phyloP scores from a whole-genome alignment of 2,888 invertebrate genomes.

The Pyrochroa serraticornis region DNA sequence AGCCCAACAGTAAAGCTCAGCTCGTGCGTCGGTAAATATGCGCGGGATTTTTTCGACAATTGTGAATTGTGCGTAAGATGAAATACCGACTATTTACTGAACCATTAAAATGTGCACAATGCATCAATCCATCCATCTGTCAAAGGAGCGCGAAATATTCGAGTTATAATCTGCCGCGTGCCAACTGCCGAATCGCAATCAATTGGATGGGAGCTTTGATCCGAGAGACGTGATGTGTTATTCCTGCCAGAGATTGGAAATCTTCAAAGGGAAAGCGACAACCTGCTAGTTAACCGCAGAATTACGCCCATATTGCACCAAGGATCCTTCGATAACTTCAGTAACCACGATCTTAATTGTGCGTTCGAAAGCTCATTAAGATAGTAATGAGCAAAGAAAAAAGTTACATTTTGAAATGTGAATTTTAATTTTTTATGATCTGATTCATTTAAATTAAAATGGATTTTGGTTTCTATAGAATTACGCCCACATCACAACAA shows the following conservation, averaged over 20 bases:
- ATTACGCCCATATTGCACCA: too few species aligned
- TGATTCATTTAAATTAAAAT: too few species aligned
- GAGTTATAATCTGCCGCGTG: constrained; percentile 32
- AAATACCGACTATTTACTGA: constrained; percentile 30
- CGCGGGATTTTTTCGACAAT: constrained; percentile 8
- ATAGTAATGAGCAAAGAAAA: too few species aligned
- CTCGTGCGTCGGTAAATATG: not conserved
- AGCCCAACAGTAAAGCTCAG: constrained; percentile 2
- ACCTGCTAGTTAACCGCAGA: too few species aligned
- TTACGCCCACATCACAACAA: too few species aligned
- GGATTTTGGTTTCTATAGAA: too few species aligned
- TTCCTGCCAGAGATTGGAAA: constrained; percentile 1
- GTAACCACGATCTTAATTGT: too few species aligned
- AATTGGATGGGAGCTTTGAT: constrained; percentile 27
- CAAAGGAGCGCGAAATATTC: constrained; percentile 34
- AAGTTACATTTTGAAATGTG: too few species aligned
- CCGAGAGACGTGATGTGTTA: constrained; percentile 6
- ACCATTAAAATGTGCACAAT: constrained; percentile 29
- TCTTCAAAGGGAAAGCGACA: too few species aligned
- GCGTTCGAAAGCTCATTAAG: too few species aligned
- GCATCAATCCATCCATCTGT: constrained; percentile 27
- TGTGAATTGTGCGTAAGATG: constrained; percentile 20
- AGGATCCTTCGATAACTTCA: too few species aligned
- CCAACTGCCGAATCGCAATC: constrained; percentile 34
- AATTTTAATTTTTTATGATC: too few species aligned